Evolutionary conservation across 1,140 invertebrate genomes (phyloP).

Genomic region (Drosophila ogumai): DNA sequence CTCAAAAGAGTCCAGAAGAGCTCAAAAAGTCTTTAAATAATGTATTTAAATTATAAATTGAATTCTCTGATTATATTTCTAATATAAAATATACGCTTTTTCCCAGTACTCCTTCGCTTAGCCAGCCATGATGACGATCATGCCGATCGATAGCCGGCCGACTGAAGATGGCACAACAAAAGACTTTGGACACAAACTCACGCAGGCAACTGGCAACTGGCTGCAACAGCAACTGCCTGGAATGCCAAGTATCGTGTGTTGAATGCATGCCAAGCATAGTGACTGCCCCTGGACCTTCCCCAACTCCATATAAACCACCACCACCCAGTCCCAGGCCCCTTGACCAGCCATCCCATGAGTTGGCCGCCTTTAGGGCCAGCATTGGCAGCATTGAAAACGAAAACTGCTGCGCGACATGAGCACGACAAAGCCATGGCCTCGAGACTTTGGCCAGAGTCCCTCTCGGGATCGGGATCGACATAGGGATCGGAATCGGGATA

Average conservation of each 20-base stretch:
- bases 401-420: constrained; percentile 77
- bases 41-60: no score
- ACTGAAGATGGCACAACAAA: constrained; percentile 75
- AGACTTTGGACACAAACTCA: constrained; percentile 83
- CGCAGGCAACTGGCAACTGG: constrained; percentile 59
- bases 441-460: constrained; percentile 44
- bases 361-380: constrained; percentile 68
- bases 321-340: constrained; percentile 10
- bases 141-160: constrained; percentile 74
- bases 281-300: constrained; percentile 31
- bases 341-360: constrained; percentile 25
- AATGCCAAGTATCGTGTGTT: constrained; percentile 83
- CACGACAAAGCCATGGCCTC: constrained; percentile 76
- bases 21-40: no score
- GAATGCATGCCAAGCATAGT: constrained; percentile 82
- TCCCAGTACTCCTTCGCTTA: constrained; percentile 10
- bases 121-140: constrained; percentile 73
- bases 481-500: constrained; percentile 8
- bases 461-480: constrained; percentile 21
- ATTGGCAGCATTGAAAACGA: constrained; percentile 74
- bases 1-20: not conserved
- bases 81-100: not conserved
- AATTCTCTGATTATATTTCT: not conserved
- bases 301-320: not conserved
- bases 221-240: constrained; percentile 59